Evolutionary conservation across 2,797 vertebrate species (phyloP), one percentile per base, ranked within the genome.

Genomic region (Neosilurus hyrtlii): DNA sequence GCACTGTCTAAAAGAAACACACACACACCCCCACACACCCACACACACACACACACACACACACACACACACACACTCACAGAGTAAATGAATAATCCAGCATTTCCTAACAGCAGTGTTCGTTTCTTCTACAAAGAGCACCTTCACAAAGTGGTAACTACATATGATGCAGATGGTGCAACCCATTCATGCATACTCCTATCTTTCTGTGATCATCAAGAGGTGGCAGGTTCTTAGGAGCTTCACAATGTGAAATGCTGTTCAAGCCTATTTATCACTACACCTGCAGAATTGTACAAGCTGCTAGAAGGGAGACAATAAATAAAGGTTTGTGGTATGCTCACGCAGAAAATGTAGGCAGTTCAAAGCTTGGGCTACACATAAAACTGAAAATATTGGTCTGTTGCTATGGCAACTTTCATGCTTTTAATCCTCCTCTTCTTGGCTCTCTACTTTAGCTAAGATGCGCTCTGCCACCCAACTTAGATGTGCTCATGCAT

Each of bases 381-480:
- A 91, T 89, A 90, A 89, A 91, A 88, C 86, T 87, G 91, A 91
- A 93, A 86, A 82, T 92, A 89, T 91, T 89, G 88, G 89, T 81
- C 83, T 87, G 94, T 95, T 93, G 83, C 93, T 91, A 94, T 94
- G 93, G 93, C 91, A 94, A 94, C 94, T 91, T 89, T 87, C 91
- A 91, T 92, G 91, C 92, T 91, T 89, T 91, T 91, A 88, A 88
- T 88, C 79, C 83, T 83, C 59, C 80, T 87, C 81, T 82, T 86
- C 80, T 65, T 86, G 35, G 59, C 80, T 83, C 72, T 52, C 67
- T 86, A 80, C 84, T 82, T 82, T 84, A 82, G 85, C 72, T 75
- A 83, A 89, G 86, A 88, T 82, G 81, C 71, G 85, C 78, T 81
- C 75, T 56, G 78, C 86, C 84, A 82, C 81, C 85, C 84, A 85